Evolutionary conservation across 1,140 invertebrate genomes (phyloP).

Genomic region (Archivesica marissinica): DNA sequence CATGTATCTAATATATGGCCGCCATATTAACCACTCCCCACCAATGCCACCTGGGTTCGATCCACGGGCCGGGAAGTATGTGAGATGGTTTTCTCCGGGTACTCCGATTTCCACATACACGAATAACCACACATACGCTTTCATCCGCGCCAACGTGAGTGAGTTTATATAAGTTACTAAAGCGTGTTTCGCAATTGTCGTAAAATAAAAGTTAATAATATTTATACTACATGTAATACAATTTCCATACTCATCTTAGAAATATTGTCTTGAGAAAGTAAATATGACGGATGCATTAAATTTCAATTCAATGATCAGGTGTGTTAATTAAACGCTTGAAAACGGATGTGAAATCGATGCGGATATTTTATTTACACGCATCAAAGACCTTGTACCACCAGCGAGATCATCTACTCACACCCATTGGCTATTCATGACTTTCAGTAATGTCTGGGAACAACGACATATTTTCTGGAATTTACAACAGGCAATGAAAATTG

Average conservation of each 20-base stretch:
- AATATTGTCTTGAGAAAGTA: not conserved
- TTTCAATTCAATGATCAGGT: not conserved
- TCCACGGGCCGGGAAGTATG: no score
- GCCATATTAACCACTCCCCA: no score
- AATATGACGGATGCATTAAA: constrained; percentile 15
- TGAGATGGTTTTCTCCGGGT: no score
- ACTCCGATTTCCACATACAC: no score
- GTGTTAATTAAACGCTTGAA: constrained; percentile 10
- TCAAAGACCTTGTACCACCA: constrained; percentile 3
- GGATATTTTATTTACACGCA: constrained; percentile 27
- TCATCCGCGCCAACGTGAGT: no score
- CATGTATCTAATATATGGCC: no score
- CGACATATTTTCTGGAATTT: constrained; percentile 34
- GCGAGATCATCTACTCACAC: constrained; percentile 13
- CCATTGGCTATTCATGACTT: constrained; percentile 28
- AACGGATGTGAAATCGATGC: not conserved
- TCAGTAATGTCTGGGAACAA: constrained; percentile 35
- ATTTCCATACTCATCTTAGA: not conserved
- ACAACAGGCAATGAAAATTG: constrained; percentile 23
- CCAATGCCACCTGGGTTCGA: no score
- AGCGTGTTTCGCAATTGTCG: no score
- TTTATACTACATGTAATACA: no score
- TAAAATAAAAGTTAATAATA: no score
- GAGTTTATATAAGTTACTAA: no score
- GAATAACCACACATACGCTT: no score